Conservation (phyloP, 2,888 invertebrate genomes). For the Andrena hattorfiana region DNA sequence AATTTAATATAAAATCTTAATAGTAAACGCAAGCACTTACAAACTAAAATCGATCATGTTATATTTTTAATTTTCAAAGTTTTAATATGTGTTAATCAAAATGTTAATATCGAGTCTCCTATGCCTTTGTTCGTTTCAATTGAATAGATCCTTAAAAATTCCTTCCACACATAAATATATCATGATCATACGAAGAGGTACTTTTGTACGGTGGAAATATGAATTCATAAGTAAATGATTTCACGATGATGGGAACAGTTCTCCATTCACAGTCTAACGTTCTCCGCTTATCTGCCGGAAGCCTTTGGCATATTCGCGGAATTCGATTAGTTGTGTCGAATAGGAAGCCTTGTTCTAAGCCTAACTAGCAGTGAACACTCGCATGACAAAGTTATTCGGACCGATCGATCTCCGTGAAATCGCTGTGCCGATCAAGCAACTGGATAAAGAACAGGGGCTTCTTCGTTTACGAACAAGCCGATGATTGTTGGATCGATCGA, state of each 20-base stretch:
- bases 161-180: not conserved
- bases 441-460: not conserved
- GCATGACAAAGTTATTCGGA: not conserved
- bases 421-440: not conserved
- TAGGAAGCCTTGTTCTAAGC: slow-evolving; percentile 64
- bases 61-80: no score
- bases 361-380: not conserved
- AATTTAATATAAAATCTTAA: no score
- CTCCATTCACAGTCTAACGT: slow-evolving; percentile 5
- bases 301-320: slow-evolving; percentile 59
- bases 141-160: no score
- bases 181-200: not conserved
- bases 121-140: no score
- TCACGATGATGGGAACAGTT: not conserved
- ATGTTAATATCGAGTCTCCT: no score
- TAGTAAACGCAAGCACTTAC: no score
- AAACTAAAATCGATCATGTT: no score
- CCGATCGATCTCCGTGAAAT: slow-evolving; percentile 14
- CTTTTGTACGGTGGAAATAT: not conserved
- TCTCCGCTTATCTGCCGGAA: slow-evolving; percentile 59
- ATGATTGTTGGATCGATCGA: not conserved
- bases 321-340: slow-evolving; percentile 72
- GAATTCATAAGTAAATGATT: no score
- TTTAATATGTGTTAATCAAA: no score
- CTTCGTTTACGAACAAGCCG: not conserved